Evolutionary conservation across 2,113 vertebrate genomes (phyloP), one percentile per base, ranked within the genome.

Genomic region (Nicator chloris): DNA sequence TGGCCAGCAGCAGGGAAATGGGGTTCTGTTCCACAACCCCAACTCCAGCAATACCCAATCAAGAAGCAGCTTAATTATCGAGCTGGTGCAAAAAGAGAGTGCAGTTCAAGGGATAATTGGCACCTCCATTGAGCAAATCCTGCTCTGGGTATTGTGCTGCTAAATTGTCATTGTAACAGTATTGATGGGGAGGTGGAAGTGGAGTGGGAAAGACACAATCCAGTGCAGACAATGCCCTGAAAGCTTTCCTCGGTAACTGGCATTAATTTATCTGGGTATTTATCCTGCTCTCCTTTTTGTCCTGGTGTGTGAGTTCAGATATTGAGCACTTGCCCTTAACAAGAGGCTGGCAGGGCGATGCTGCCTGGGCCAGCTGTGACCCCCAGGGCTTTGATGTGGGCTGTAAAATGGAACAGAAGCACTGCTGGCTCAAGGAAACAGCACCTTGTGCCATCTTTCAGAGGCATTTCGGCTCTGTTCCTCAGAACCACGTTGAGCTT

Each of bases 401-500:
- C 20, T 82, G 44, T 31, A 6, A 17, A 61, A 44, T 1, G 56
- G 65, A 75, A 6, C 51, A 30, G 65, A 4, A 22, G 64, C 56
- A 1, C 30, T 21, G 63, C 61, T 86, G 81, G 61, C 81, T 85
- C 53, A 4, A 28, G 82, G 9, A 53, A 82, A 16, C 18, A 65
- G 28, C 53, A 11, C 8, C 82, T 63, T 45, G 15, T 19, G n/a
- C 30, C 77, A 9, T 6, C 68, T 47, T 24, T 18, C 30, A 39
- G 27, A n/a, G 73, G 18, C 39, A 9, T 59, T 81, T 42, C 8
- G 28, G 35, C 63, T 65, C 68, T 27, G 22, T 4, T 26, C 37
- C 30, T 50, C 20, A 13, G 30, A 49, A 4, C 4, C 27, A 7
- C 7, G 0, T 0, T 1, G 22, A 16, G 37, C n/a, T 33, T 28